Base-by-base conservation (phyloP, 2,113 vertebrate genomes). In the Rattus rattus region DNA sequence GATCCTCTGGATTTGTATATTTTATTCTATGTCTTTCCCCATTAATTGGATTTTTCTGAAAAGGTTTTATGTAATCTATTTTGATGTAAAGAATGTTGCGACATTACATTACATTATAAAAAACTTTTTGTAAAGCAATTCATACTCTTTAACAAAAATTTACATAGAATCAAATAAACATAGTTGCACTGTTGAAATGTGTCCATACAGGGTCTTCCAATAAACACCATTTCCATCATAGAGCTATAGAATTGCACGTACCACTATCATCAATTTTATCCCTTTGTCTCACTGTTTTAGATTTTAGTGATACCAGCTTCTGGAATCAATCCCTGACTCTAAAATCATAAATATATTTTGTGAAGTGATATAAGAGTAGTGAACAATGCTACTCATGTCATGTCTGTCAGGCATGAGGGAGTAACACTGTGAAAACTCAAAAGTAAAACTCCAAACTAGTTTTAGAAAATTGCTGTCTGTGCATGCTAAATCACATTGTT, bases 341-440 rank as follows among this genome's bases (percentile, higher is more conserved):
- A 43, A 43, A 43, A 43, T 43, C 43, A 43, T 43, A 43, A 43
- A 43, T 43, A 13, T 1, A 54, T 65, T 70, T 90, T 5, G 52
- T 7, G 24, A 94, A 83, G 52, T 14, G 19, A 94, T 88, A 69
- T 39, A 12, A 80, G 49, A 93, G 3, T 52, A 91, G 92, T 83
- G n/a, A 88, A 89, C 69, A 24, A 88, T 69, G 28, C 1, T 28
- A 47, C 16, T 61, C 10, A 6, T 79, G 7, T 61, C 36, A 69
- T 47, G 7, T 76, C 72, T 52, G 24, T 76, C 72, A 81, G 52
- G 1, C 4, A 88, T 49, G 39, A 76, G 75, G 79, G 94, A 72
- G 13, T 79, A 75, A 63, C 36, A 65, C 5, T 88, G 24, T 96
- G 67, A 94, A 86, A 30, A 88, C 43, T 80, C 95, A 81, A 95